Percentiles rank a stretch among this genome's conserved stretches.
Evolutionary conservation across 2,888 invertebrate species (phyloP).

Genomic region (Nezara viridula): DNA sequence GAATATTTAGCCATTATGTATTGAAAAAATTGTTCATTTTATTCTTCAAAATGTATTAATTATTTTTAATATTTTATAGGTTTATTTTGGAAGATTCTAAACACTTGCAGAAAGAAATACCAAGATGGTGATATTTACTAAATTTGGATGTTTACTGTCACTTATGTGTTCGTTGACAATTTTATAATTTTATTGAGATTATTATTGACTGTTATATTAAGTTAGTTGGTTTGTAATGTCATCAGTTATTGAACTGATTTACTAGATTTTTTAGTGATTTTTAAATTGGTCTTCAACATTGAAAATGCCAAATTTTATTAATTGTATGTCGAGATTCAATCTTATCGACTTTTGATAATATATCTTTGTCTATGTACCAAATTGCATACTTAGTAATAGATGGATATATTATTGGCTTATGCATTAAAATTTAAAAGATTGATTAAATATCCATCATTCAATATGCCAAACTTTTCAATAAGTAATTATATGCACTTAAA

Average conservation of each 20-base stretch:
- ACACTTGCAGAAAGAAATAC: conserved; percentile 68
- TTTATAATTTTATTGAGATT: background rate
- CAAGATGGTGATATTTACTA: conserved; percentile 61
- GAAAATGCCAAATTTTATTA: conserved; percentile 1
- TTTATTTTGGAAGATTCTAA: conserved; percentile 79
- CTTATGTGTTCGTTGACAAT: background rate
- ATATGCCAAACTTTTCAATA: background rate
- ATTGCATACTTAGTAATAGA: background rate
- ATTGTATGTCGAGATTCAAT: background rate
- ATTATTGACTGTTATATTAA: background rate
- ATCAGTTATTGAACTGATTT: background rate
- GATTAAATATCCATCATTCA: background rate
- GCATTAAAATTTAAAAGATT: background rate
- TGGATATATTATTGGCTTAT: background rate
- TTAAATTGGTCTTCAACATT: background rate
- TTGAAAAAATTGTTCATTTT: no score
- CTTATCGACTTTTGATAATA: background rate
- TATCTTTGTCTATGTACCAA: background rate
- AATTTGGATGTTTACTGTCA: background rate
- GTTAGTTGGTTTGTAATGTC: background rate
- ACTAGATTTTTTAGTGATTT: background rate
- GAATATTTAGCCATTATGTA: no score
- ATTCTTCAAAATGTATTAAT: no score
- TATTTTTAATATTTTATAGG: conserved; percentile 70
- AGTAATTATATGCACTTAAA: no score